Evolutionary conservation across 1,140 invertebrate genomes (phyloP).

Genomic region (Polypedilum vanderplanki): DNA sequence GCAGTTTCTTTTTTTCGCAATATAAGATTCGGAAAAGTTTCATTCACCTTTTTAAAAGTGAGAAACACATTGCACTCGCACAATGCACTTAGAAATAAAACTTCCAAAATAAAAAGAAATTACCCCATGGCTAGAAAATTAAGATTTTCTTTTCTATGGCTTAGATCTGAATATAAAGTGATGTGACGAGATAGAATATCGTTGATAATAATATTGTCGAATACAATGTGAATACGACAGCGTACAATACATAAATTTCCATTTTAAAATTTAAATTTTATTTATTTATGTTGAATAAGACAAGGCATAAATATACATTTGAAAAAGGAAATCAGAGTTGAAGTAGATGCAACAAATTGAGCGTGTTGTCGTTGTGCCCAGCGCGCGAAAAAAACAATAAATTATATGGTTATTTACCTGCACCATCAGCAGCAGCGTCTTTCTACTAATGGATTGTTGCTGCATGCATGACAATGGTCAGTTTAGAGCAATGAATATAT

Average conservation of each 20-base stretch:
- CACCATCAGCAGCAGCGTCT: too few species aligned
- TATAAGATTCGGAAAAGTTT: background rate
- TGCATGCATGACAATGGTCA: slow-evolving; percentile 13
- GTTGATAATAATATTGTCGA: too few species aligned
- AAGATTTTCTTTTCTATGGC: background rate
- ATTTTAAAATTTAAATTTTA: slow-evolving; percentile 17
- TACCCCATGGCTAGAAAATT: background rate
- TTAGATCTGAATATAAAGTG: background rate
- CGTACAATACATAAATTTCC: background rate
- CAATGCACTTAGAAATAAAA: background rate
- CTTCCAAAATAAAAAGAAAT: too few species aligned
- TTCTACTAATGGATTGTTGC: background rate
- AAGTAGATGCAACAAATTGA: background rate
- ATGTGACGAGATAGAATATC: too few species aligned
- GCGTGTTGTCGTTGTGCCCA: too few species aligned
- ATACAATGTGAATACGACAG: background rate
- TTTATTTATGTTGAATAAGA: slow-evolving; percentile 25
- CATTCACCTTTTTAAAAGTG: background rate
- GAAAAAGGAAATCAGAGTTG: background rate
- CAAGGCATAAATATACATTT: too few species aligned
- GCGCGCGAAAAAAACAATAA: too few species aligned
- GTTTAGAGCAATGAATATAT: background rate
- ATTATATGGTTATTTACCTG: too few species aligned
- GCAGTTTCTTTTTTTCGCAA: slow-evolving; percentile 11
- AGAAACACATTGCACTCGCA: background rate